Conservation (phyloP, 2,113 vertebrate genomes). For the Oreochromis niloticus region DNA sequence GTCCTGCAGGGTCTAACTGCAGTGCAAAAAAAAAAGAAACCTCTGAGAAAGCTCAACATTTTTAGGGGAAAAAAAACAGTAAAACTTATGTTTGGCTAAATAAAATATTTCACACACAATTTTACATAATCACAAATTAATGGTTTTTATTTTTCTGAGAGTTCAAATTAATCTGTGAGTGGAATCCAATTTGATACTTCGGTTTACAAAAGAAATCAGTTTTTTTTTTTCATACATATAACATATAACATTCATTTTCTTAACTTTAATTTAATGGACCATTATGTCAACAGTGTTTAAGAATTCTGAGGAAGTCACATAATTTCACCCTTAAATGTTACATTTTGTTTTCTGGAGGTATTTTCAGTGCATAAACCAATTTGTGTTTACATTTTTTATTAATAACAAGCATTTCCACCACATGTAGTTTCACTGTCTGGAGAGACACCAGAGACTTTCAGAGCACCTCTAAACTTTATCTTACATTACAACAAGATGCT, state of each 20-base stretch:
- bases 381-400: not conserved
- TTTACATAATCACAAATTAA: not conserved
- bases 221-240: not conserved
- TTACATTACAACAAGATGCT: not conserved
- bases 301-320: not conserved
- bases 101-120: not conserved
- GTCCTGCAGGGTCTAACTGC: not conserved
- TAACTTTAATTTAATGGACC: not conserved
- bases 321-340: not conserved
- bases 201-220: not conserved
- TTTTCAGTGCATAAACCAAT: not conserved
- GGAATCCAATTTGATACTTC: not conserved
- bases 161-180: not conserved
- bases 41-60: not conserved
- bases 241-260: not conserved
- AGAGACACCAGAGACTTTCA: not conserved
- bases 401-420: not conserved
- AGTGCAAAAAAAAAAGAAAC: not conserved
- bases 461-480: not conserved
- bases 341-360: not conserved
- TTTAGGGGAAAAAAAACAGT: rapidly evolving
- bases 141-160: not conserved
- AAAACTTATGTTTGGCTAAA: not conserved
- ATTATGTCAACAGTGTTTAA: not conserved
- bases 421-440: not conserved